Conservation (phyloP, 1,140 invertebrate species). For the Lucilia sericata region DNA sequence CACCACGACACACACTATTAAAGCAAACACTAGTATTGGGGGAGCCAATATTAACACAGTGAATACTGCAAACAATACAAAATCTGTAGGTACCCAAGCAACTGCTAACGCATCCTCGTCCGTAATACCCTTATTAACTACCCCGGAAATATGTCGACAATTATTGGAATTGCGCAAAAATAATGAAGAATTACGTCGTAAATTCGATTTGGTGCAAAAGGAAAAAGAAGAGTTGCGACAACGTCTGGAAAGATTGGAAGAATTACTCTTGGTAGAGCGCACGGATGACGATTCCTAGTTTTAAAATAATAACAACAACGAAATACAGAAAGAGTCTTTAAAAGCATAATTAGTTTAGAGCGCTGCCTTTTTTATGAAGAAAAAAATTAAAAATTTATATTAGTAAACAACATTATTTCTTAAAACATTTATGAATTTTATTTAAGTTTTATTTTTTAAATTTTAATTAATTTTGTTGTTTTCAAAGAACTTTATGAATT, state of each 20-base stretch:
- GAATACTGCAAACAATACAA: background rate
- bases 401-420: no score
- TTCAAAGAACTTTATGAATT: background rate
- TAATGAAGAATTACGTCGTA: constrained; percentile 57
- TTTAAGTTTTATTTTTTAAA: background rate
- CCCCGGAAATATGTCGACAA: constrained; percentile 62
- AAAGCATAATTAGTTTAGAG: background rate
- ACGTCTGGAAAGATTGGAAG: constrained; percentile 61
- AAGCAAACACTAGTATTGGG: background rate
- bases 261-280: constrained; percentile 52
- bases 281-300: constrained; percentile 47
- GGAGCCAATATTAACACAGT: no score
- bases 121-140: constrained; percentile 60
- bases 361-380: constrained; percentile 26
- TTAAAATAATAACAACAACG: background rate
- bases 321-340: background rate
- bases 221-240: constrained; percentile 58
- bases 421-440: background rate
- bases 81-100: background rate
- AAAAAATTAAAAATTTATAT: background rate
- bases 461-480: background rate
- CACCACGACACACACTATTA: background rate
- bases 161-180: constrained; percentile 60
- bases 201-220: constrained; percentile 48
- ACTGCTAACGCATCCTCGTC: constrained; percentile 43